Conservation (phyloP, 2,113 vertebrate species). For the Poecile atricapillus region DNA sequence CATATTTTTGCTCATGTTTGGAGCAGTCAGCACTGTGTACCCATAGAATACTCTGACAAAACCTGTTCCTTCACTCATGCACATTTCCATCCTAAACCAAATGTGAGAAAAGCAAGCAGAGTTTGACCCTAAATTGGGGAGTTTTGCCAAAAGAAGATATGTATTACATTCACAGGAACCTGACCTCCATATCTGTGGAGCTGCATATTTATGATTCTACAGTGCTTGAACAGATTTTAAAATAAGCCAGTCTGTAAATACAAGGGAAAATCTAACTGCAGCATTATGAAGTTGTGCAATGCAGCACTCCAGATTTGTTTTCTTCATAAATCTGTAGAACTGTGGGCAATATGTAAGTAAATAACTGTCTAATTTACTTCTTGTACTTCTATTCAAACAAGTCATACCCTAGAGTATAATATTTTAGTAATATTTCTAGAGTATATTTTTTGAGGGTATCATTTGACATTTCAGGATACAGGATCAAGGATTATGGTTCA, state of each 20-base stretch:
- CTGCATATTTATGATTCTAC: conserved; percentile 32
- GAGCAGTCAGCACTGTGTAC: neutral
- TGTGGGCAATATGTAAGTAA: neutral
- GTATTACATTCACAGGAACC: neutral
- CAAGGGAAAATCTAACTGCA: neutral
- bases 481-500: neutral
- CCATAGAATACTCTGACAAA: neutral
- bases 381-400: neutral
- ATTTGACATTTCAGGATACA: neutral
- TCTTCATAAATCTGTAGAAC: neutral
- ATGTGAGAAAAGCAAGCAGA: neutral
- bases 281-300: neutral
- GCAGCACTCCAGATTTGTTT: conserved; percentile 35
- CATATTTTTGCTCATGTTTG: neutral
- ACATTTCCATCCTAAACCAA: neutral
- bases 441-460: neutral
- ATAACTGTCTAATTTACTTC: neutral
- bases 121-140: neutral
- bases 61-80: neutral
- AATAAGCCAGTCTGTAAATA: conserved; percentile 12
- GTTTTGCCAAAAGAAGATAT: neutral
- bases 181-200: neutral
- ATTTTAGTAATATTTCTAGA: neutral
- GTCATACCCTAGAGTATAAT: neutral
- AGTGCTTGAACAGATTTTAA: neutral